phyloP scores from a whole-genome alignment of 1,140 invertebrate species.

The Heliconius congener region DNA sequence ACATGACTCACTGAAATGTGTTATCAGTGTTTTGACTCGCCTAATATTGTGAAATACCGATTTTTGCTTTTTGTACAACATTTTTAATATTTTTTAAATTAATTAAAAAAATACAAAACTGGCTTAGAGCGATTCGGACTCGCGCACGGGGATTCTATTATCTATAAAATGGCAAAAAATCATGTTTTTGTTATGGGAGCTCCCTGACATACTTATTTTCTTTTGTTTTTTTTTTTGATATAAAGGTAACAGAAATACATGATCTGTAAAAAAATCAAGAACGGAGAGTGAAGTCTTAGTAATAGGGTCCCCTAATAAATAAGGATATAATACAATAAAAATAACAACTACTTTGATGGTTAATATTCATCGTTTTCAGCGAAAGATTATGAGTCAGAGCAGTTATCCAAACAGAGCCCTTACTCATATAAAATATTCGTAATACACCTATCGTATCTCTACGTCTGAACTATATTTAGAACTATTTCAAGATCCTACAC shows the following conservation, averaged over 20 bases:
- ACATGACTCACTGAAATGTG: neutral
- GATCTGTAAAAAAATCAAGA: no score
- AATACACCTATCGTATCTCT: constrained; percentile 32
- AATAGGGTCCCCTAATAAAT: neutral
- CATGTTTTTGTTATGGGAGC: no score
- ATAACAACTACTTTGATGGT: neutral
- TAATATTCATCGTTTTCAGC: constrained; percentile 53
- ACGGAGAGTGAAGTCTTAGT: no score
- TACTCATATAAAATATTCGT: constrained; percentile 45
- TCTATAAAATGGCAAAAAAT: no score
- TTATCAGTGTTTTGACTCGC: neutral
- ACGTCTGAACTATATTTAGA: constrained; percentile 28
- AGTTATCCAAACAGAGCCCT: constrained; percentile 45
- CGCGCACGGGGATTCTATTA: no score
- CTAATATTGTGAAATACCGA: neutral
- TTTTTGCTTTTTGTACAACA: neutral
- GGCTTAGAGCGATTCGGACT: no score
- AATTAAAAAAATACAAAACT: no score
- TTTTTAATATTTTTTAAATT: no score
- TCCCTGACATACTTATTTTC: no score
- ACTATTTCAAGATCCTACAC: constrained; percentile 16
- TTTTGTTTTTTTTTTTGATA: no score
- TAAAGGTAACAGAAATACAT: no score
- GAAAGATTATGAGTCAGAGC: constrained; percentile 50
- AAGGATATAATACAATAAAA: neutral